Base-by-base conservation (phyloP, 2,113 vertebrate species). In the Melanerpes aurifrons region DNA sequence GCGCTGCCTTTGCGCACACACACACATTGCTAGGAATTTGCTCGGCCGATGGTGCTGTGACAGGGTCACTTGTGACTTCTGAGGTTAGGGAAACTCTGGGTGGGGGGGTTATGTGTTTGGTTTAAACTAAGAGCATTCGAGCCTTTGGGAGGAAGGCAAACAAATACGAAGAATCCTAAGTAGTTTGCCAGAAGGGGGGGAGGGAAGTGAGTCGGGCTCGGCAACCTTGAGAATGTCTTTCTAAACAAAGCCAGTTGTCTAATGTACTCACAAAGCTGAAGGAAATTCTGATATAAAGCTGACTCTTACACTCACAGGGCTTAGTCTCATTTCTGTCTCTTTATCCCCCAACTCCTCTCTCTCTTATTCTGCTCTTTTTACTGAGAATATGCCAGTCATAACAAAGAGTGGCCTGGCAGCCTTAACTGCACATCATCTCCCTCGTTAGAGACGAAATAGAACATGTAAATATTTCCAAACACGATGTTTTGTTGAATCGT, bases 401-500 rank as follows among this genome's bases (percentile, higher is more conserved):
- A 67, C 82, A 76, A 31, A 91, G 73, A 78, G 78, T 58, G 74
- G 72, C 89, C 86, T 75, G 73, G 93, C 90, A 95, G 87, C 71
- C 40, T 92, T 90, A 76, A 76, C 74, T 71, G 43, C 67, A 40
- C 59, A 72, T 90, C 84, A 31, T 76, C 95, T 89, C 92, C 73
- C 86, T 84, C 43, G 8, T 94, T 95, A 91, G 84, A 89, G 82
- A 94, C 0, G 40, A 92, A 93, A 89, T 76, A 91, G 85, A 88
- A 93, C 82, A 86, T 78, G 83, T 93, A 95, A 96, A 94, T 96
- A 90, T 96, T 96, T 96, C 84, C 86, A 90, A 86, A 94, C 62
- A 78, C 19, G 12, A 86, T 90, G 82, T 78, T 90, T 93, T 92
- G 80, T 92, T 96, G 90, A 92, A 45, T 81, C 10, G 77, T 71